Evolutionary conservation across 2,888 invertebrate species (phyloP), one percentile per base, ranked within the genome.

Genomic region (Thalpophila matura): DNA sequence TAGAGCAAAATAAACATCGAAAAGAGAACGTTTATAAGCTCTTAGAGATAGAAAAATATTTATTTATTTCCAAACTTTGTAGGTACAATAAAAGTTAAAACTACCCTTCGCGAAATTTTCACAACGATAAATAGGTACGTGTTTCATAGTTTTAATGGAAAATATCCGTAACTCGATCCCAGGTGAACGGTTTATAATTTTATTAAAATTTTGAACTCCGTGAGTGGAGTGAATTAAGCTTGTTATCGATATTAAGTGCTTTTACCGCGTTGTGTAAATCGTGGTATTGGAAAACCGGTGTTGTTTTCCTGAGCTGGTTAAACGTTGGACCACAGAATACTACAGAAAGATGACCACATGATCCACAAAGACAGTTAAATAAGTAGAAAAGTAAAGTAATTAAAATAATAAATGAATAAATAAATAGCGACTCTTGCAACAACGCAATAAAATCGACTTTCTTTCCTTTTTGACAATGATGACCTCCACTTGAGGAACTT

Each of bases 231-330:
- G 31, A 35, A 72, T 61, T 67, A 56, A 46, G 43, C 45, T 71
- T 14, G 53, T 73, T 73, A 71, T 56, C 42, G 35, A 53, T 42
- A 62, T 61, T 67, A 67, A 73, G 51, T 67, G 55, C 22, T 51
- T 7, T 18, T 18, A 56, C 53, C 61, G 22, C 61, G 27, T 20
- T 45, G 2, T 51, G 51, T 40, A 27, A 38, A 33, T 12, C n/a
- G 43, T 20, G 35, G 47, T 40, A 53, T 62, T 27, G 49, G 18
- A 20, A 37, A 43, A 47, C 55, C 47, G 12, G 14, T 53, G 43
- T 54, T n/a, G 38, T 54, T 65, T 54, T 53, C 38, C 20, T 16
- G 33, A 29, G n/a, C 26, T 35, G 33, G 31, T 38, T 50, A 22
- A 67, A 50, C 45, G 7, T 18, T 47, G 24, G 42, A 27, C 1